Evolutionary conservation across 2,797 vertebrate genomes (phyloP), one percentile per base, ranked within the genome.

Genomic region (Buceros bicornis): DNA sequence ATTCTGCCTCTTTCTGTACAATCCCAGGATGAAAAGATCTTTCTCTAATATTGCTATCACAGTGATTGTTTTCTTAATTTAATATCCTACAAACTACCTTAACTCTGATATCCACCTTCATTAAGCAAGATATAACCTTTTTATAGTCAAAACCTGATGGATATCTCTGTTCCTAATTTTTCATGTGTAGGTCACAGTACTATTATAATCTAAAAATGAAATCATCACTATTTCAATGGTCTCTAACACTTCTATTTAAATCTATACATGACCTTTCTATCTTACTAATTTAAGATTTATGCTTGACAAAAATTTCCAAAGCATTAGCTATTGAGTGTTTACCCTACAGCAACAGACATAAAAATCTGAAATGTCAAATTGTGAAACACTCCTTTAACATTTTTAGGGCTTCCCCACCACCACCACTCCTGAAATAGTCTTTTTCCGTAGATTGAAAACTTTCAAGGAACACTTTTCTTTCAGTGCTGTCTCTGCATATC

Each of bases 311-410:
- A 74, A 1, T 85, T 95, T 84, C 66, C 73, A 82, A 60, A 78
- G 20, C 7, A 73, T 89, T 83, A 89, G 57, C 79, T 89, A 31
- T 88, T 3, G 3, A 91, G 72, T 79, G 33, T 96, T 91, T 94
- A 94, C 87, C 82, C 91, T 90, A 88, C 33, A 90, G 91, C 89
- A 87, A 69, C 6, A 76, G 65, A 78, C 86, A 69, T 74, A 58
- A 70, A 95, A 69, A 31, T 76, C 70, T 76, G 43, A 95, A 94
- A 96, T 87, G 82, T 93, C 85, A 95, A 87, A 60, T 62, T 82
- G 35, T 31, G 21, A 90, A 95, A 50, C 24, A 86, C 7, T 60
- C 37, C 61, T 92, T 90, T 94, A 78, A 83, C 19, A 84, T 79
- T 90, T 89, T 89, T 80, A 88, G 56, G 82, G 17, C 13, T 64